These are phyloP conservation scores for Drosophila kokeensis DNA, from an alignment of 2,888 invertebrate species.

Conservation along the genomic window DNA sequence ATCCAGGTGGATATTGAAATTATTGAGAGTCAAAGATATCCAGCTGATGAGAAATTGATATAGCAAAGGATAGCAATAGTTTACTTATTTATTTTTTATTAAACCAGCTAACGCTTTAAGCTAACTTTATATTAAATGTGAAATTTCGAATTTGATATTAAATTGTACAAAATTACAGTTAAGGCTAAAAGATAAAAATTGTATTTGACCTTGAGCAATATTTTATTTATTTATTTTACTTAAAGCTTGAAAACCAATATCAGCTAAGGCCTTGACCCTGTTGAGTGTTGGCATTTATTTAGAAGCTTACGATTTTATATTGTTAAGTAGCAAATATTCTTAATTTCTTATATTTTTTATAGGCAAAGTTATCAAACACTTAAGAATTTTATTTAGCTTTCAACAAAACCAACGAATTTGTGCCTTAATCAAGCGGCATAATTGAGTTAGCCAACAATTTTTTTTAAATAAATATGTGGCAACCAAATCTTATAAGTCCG, in stretches of 20 bases:
- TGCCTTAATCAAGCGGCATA: background rate
- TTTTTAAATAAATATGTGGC: background rate
- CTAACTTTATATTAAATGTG: background rate
- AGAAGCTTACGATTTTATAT: background rate
- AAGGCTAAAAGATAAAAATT: background rate
- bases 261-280: background rate
- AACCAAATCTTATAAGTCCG: background rate
- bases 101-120: background rate
- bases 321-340: too few species aligned
- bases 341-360: background rate
- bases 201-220: background rate
- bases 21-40: background rate
- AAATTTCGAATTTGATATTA: background rate
- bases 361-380: too few species aligned
- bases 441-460: background rate
- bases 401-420: background rate
- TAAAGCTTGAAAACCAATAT: background rate
- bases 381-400: background rate
- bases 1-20: background rate
- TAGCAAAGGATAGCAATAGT: background rate
- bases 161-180: background rate
- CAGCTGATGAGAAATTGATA: background rate
- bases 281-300: background rate
- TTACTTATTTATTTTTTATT: background rate
- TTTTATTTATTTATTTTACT: background rate